Evolutionary conservation across 2,888 invertebrate genomes (phyloP), one percentile per base, ranked within the genome.

Genomic region (Neocrepidodera transversa): DNA sequence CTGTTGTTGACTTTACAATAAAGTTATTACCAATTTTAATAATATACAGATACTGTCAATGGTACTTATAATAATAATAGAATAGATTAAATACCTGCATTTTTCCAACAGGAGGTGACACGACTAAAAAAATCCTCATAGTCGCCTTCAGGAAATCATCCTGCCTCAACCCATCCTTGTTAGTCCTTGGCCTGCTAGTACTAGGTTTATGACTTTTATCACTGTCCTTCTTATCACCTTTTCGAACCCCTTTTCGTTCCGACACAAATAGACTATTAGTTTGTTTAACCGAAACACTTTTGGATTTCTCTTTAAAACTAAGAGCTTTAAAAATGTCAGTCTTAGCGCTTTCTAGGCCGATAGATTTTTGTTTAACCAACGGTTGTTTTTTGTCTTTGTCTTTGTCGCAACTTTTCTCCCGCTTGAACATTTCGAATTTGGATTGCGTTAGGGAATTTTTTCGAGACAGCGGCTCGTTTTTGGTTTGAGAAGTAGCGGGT

Each of bases 81-180:
- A 42, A 42, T 42, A 16, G 16, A 16, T 16, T 17, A 40, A n/a
- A n/a, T 82, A 84, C 84, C 84, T 84, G 84, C 48, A 85, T 80
- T 68, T 83, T 82, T 65, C 84, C 83, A 72, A 82, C 82, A 48
- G 88, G 88, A 49, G 89, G 89, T 57, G 89, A 89, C 10, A 89
- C 89, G 60, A 88, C 87, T 69, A 89, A 80, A 75, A 89, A 89
- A 71, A 89, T 88, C 79, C 87, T 84, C 88, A 89, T 89, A 63
- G 89, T 87, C 53, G 88, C 88, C 69, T 87, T 86, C 62, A 88
- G 81, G 74, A 89, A 88, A 75, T 88, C 88, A 75, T 88, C 88
- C 55, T 86, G 83, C 71, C 85, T 85, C 63, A 77, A 71, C 42
- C 71, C 69, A 17, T 70, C 71, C 55, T 73, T 73, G 11, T 14